Base-by-base conservation (phyloP, 35 echinoderm and acorn worm genomes). In the Amphiura filiformis region DNA sequence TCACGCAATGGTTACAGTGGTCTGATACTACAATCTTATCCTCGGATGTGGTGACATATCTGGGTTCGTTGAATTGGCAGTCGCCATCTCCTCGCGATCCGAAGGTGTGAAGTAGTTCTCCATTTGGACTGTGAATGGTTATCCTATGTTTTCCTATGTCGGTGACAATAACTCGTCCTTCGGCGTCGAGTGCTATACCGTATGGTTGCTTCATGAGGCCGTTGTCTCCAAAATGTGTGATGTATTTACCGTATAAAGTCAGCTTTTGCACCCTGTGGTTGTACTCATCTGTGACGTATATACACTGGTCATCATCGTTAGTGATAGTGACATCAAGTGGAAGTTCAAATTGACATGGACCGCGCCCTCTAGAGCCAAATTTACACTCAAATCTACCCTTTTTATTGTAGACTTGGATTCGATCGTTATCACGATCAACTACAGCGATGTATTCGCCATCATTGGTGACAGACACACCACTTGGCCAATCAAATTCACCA, bases 401-500 rank as follows among this genome's bases (percentile, higher is more conserved):
- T 34, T 87, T 86, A 80, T 99, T 99, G 76, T 99, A 99, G 3
- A 99, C 93, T 79, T 99, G 96, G 44, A 99, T 92, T 26, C 96
- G 86, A 65, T 99, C 96, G 56, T 99, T 99, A 75, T 99, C 96
- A 0, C 96, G 82, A 65, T 99, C 96, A 22, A 94, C 90, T n/a
- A 99, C 92, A 0, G 90, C 96, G 1, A 94, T 78, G 42, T 99
- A 99, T 75, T 99, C 96, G 7, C 96, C 90, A 56, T 99, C 96
- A 31, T 82, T 77, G 13, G 93, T 99, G 31, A 87, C 38, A 76
- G 96, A 93, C 31, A 99, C 96, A 28, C 96, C 96, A 84, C 96
- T 99, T 37, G 96, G 96, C 96, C 96, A 99, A 64, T 99, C 96
- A 81, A 99, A 99, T 65, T 99, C 96, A 0, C 96, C 96, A 32